Conservation (phyloP, 2,888 invertebrate genomes). For the Vanessa cardui region DNA sequence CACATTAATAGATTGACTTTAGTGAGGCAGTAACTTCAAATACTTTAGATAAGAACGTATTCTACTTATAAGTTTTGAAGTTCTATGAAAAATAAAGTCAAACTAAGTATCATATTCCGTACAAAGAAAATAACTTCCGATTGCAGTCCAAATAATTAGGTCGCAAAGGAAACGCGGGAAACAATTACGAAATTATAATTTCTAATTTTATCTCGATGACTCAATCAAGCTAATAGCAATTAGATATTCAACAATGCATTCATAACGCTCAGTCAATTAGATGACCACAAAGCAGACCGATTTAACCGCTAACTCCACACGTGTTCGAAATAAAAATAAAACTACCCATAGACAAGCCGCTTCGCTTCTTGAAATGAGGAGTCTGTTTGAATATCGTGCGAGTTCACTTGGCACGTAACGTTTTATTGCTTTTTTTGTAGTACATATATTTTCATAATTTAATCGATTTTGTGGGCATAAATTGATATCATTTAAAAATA, state of each 20-base stretch:
- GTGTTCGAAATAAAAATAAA: constrained; percentile 71
- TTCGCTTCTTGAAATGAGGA: constrained; percentile 53
- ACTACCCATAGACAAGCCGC: constrained; percentile 62
- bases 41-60: too few species aligned
- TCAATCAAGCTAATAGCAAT: constrained; percentile 55
- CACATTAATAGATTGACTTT: too few species aligned
- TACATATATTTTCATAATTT: neutral
- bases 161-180: constrained; percentile 19
- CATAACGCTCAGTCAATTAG: constrained; percentile 72
- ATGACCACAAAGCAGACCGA: constrained; percentile 65
- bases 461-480: too few species aligned
- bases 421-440: neutral
- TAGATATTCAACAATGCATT: constrained; percentile 47
- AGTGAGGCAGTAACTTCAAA: too few species aligned
- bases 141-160: neutral
- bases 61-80: too few species aligned
- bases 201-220: constrained; percentile 46
- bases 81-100: too few species aligned
- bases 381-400: constrained; percentile 45
- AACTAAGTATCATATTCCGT: neutral
- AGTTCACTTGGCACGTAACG: constrained; percentile 10
- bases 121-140: neutral
- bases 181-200: constrained; percentile 28
- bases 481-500: too few species aligned
- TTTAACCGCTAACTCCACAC: constrained; percentile 59